phyloP scores from a whole-genome alignment of 2,797 vertebrate genomes.

The Moxostoma hubbsi region DNA sequence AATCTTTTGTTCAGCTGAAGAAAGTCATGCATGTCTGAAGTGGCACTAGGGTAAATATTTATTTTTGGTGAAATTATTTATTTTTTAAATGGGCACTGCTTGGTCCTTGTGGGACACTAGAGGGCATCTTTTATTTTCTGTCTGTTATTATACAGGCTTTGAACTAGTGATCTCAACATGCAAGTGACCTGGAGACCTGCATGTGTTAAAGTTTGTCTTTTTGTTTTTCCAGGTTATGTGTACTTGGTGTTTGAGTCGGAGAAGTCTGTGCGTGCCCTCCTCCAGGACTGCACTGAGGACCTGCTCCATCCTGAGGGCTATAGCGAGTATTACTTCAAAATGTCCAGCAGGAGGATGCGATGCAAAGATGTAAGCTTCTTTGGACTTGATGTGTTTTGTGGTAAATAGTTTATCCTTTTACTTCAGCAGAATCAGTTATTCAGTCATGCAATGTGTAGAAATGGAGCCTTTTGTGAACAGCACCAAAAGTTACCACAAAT shows the following conservation, averaged over 20 bases:
- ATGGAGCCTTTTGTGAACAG: no score
- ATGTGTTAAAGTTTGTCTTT: background rate
- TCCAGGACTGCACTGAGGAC: slow-evolving; percentile 95
- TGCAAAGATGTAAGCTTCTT: slow-evolving; percentile 90
- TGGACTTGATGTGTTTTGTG: no score
- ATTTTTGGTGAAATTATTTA: no score
- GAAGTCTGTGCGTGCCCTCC: slow-evolving; percentile 92
- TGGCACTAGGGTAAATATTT: no score
- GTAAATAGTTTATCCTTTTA: no score
- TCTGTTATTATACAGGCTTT: background rate
- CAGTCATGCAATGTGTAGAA: no score
- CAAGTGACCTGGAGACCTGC: background rate
- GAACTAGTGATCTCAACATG: background rate
- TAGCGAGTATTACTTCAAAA: slow-evolving; percentile 97
- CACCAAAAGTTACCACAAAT: no score
- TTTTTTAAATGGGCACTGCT: no score
- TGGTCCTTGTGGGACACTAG: background rate
- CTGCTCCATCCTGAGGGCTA: slow-evolving; percentile 90
- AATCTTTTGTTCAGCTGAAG: no score
- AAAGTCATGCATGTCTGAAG: no score
- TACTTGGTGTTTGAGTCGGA: slow-evolving; percentile 97
- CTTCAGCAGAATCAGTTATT: no score
- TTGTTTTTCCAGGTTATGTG: slow-evolving; percentile 85
- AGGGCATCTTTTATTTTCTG: background rate
- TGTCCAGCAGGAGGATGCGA: slow-evolving; percentile 98